Conservation (phyloP, 2,888 invertebrate species). For the Orthonevra nobilis region DNA sequence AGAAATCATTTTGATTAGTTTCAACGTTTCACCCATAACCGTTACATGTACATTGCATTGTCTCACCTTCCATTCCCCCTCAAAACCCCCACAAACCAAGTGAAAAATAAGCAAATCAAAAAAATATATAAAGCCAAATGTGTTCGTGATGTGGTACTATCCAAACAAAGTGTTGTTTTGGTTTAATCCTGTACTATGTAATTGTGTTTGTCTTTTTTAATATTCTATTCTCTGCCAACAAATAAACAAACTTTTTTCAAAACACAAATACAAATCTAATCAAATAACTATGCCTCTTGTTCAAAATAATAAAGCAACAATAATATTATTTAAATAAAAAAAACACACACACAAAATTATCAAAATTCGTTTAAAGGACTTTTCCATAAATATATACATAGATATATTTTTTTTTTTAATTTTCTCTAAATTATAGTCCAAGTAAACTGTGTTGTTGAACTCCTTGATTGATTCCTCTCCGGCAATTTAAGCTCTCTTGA, state of each 20-base stretch:
- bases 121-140: slow-evolving; percentile 35
- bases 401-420: slow-evolving; percentile 36
- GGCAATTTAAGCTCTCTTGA: slow-evolving; percentile 52
- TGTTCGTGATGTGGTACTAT: slow-evolving; percentile 75
- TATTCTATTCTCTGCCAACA: slow-evolving; percentile 35
- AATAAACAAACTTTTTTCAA: slow-evolving; percentile 13
- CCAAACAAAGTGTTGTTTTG: slow-evolving; percentile 72
- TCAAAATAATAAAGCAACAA: slow-evolving; percentile 13
- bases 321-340: slow-evolving; percentile 58
- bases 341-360: slow-evolving; percentile 36
- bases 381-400: slow-evolving; percentile 53
- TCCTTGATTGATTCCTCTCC: slow-evolving; percentile 72
- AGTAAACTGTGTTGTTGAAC: slow-evolving; percentile 71
- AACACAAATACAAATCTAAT: background rate
- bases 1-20: too few relatives aligned
- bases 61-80: slow-evolving; percentile 38
- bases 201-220: slow-evolving; percentile 51
- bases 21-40: slow-evolving; percentile 60
- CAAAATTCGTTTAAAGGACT: slow-evolving; percentile 25
- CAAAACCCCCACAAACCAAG: background rate
- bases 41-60: slow-evolving; percentile 47
- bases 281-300: too few relatives aligned
- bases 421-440: slow-evolving; percentile 47
- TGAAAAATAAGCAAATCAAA: background rate
- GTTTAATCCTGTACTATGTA: slow-evolving; percentile 61